phyloP scores from a whole-genome alignment of 2,888 invertebrate genomes.

The Drosophila melanosoma region DNA sequence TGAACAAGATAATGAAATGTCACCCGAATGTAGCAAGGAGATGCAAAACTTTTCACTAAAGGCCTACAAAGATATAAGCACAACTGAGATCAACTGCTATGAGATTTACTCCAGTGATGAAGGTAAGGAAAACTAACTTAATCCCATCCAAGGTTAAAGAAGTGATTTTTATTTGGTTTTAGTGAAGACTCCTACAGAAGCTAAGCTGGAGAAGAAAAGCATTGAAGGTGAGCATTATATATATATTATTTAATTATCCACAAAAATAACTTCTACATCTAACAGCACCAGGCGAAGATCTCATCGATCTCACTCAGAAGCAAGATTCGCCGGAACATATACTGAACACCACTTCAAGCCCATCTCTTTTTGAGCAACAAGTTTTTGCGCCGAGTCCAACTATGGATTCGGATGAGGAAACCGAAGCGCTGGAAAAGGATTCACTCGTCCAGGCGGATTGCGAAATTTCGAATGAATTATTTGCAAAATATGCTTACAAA shows the following conservation, averaged over 20 bases:
- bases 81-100: slow-evolving; percentile 60
- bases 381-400: slow-evolving; percentile 20
- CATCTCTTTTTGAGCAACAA: slow-evolving; percentile 7
- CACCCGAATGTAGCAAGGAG: slow-evolving; percentile 5
- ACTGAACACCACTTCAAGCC: not conserved
- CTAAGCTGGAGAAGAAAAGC: slow-evolving; percentile 4
- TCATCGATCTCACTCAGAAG: slow-evolving; percentile 66
- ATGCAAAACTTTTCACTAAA: slow-evolving; percentile 43
- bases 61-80: slow-evolving; percentile 42
- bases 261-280: not conserved
- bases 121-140: slow-evolving; percentile 57
- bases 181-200: slow-evolving; percentile 77
- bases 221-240: not conserved
- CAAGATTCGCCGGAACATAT: slow-evolving; percentile 20
- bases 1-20: slow-evolving; percentile 39
- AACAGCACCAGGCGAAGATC: not conserved
- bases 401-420: slow-evolving; percentile 26
- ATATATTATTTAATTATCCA: no score
- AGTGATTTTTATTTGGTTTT: slow-evolving; percentile 42
- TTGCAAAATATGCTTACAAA: slow-evolving; percentile 34
- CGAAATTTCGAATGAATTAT: slow-evolving; percentile 38
- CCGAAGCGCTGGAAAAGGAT: not conserved
- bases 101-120: slow-evolving; percentile 83
- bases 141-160: not conserved
- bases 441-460: not conserved